Evolutionary conservation across 2,113 vertebrate genomes (phyloP).

Genomic region (Prunella himalayana): DNA sequence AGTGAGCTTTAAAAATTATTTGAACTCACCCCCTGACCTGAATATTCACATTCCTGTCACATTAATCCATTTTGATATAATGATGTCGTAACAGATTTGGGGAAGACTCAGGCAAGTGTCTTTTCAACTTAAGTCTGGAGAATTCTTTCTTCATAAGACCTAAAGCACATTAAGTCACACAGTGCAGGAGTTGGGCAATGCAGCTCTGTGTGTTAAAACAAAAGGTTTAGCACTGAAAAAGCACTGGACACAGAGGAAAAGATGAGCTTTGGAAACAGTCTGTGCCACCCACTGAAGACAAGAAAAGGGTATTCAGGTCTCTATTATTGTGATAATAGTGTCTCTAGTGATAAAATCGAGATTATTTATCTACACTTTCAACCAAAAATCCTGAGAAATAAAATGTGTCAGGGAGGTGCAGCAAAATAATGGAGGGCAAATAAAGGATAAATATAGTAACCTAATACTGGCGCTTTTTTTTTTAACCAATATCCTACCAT

Average conservation of each 20-base stretch:
- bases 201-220: neutral
- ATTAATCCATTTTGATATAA: neutral
- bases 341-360: neutral
- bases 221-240: neutral
- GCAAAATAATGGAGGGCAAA: neutral
- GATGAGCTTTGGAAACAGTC: neutral
- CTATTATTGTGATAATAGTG: neutral
- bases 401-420: neutral
- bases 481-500: neutral
- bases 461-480: neutral
- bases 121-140: neutral
- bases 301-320: neutral
- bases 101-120: neutral
- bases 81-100: neutral
- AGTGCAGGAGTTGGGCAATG: neutral
- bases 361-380: neutral
- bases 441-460: neutral
- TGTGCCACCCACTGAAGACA: neutral
- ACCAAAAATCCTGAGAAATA: neutral
- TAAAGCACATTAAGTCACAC: neutral
- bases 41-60: conserved; percentile 5
- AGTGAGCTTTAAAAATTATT: conserved; percentile 23
- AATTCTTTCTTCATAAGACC: neutral
- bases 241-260: neutral
- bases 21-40: neutral